These are phyloP conservation scores for Onychostoma macrolepis DNA, from an alignment of 2,113 vertebrate genomes.

Conservation along the genomic window DNA sequence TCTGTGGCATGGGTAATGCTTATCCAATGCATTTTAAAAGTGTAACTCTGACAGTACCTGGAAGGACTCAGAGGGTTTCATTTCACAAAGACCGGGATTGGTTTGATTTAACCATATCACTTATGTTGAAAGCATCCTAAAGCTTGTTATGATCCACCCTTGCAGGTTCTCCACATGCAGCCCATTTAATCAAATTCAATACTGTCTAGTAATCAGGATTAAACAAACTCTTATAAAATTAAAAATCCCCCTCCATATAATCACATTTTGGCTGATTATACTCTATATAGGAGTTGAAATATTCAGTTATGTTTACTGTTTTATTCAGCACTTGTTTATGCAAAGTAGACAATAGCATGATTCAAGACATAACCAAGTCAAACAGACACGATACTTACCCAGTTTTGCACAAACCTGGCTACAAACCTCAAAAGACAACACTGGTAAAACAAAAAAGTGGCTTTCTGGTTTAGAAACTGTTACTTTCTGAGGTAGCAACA, in stretches of 20 bases:
- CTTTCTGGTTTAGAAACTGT: slow-evolving; percentile 7
- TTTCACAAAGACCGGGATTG: neutral
- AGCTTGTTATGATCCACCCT: slow-evolving; percentile 1
- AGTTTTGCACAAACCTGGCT: neutral
- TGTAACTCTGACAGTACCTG: slow-evolving; percentile 3
- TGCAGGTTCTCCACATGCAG: neutral
- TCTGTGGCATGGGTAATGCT: neutral
- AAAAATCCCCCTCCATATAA: neutral
- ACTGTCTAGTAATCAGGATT: neutral
- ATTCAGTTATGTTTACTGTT: neutral
- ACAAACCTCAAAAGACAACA: neutral
- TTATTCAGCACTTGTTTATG: neutral
- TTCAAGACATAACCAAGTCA: neutral
- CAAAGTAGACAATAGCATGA: neutral
- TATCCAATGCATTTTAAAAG: neutral
- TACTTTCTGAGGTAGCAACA: slow-evolving; percentile 14
- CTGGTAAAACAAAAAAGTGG: neutral
- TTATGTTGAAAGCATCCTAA: neutral
- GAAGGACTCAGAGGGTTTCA: neutral
- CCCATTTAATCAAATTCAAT: slow-evolving; percentile 11
- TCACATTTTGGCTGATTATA: neutral
- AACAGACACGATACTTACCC: neutral
- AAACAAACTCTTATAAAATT: neutral
- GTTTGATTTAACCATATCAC: neutral
- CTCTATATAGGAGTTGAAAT: neutral